These are phyloP conservation scores for Spizella passerina DNA, from an alignment of 2,797 vertebrate species.

Conservation along the genomic window DNA sequence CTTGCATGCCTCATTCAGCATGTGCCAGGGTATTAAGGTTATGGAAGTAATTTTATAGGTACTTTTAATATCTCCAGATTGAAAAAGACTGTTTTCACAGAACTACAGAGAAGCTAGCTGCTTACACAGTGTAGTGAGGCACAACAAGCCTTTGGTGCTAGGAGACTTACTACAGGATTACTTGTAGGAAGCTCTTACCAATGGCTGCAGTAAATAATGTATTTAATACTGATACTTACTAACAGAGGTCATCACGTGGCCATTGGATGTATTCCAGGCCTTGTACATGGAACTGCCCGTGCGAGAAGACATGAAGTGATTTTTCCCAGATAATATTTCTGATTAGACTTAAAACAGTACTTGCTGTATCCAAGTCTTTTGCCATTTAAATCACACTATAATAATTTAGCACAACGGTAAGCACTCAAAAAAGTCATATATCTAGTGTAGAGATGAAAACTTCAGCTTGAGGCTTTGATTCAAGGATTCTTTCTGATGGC, in stretches of 20 bases:
- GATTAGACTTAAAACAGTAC: not conserved
- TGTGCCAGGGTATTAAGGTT: not conserved
- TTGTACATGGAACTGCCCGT: not conserved
- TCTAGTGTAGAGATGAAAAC: not conserved
- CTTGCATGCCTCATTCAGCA: not conserved
- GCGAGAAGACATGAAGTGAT: not conserved
- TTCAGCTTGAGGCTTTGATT: not conserved
- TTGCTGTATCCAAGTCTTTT: not conserved
- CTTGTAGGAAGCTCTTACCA: not conserved
- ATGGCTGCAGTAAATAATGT: not conserved
- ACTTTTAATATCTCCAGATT: accelerated
- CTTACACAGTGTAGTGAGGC: not conserved
- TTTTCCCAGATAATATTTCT: not conserved
- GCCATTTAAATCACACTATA: not conserved
- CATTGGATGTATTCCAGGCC: not conserved
- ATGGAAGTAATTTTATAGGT: not conserved
- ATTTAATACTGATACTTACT: not conserved
- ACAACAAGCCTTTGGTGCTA: accelerated
- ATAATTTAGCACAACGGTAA: not conserved
- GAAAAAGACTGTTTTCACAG: not conserved
- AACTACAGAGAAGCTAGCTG: not conserved
- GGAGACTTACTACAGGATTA: not conserved
- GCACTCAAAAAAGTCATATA: not conserved
- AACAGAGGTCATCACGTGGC: not conserved
- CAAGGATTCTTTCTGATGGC: not conserved